Evolutionary conservation across 2,113 vertebrate species (phyloP), one percentile per base, ranked within the genome.

Genomic region (Azemiops feae): DNA sequence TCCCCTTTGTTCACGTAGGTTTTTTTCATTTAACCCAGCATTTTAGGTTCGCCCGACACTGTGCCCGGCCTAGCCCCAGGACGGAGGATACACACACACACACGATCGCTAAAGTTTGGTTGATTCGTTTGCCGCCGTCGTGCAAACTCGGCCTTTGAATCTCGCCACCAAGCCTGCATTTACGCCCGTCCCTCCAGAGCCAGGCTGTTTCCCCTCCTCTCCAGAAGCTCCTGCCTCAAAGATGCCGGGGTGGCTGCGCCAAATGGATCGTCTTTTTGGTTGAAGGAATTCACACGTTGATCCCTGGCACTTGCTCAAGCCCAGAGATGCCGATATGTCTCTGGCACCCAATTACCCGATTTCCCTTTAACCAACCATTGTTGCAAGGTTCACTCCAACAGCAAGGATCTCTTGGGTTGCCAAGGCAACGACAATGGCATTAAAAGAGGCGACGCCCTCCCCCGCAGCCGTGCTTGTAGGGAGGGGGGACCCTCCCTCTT

Each of bases 261-360:
- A 96, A 50, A 96, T 96, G 96, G 93, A 93, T 97, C 97, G 93
- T 96, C 95, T 89, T 94, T 87, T 89, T 97, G 96, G 97, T 97
- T 97, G 96, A 93, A 96, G 95, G 95, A 97, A 97, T 55, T 97
- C 97, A 98, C 96, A 97, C 97, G 97, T 98, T 98, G 98, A 98
- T 97, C 95, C 96, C 95, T 96, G 90, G 93, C 96, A 94, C 96
- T 97, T 97, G 95, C 97, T 97, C 92, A 96, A 94, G 92, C 96
- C 96, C 96, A 97, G 96, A 96, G 34, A 39, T 81, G 74, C 96
- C 96, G 96, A 94, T 69, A 95, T 97, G 96, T 95, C 96, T 95
- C 96, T 81, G 96, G 95, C 96, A 93, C 96, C 94, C 95, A 96
- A 97, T 96, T 95, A 95, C 96, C 92, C 92, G 95, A 96, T 97